Evolutionary conservation across 2,888 invertebrate genomes (phyloP), one percentile per base, ranked within the genome.

Genomic region (Andrena dorsata): DNA sequence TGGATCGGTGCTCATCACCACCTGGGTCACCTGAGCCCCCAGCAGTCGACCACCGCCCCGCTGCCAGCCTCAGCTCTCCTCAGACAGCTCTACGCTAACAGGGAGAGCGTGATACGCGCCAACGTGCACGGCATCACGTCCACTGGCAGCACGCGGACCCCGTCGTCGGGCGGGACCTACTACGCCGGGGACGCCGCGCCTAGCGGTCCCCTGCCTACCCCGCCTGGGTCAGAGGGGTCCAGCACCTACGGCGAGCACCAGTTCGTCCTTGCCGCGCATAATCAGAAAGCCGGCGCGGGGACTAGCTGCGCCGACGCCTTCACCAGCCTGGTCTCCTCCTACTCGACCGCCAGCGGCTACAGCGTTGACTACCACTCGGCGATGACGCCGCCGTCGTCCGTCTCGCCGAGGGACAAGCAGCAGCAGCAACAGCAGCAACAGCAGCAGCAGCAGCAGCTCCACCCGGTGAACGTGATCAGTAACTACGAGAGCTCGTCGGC

Each of bases 361-460:
- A 96, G 96, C 56, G 97, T 97, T 85, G 98, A 98, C 91, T 98
- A 98, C 91, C 98, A 98, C 93, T 97, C 98, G 56, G 98, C 98
- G 65, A 98, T 99, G 98, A 98, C 98, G 4, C 98, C 98, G 71
- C 99, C 99, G 70, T 98, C 98, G n/a, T 98, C 98, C 3, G 98
- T 98, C 1, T 98, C 98, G 5, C 98, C 99, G 0, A 95, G 98
- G 82, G 98, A 98, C 92, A 98, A 96, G 89, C 96, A 95, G 93
- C 96, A 95, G 93, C 41, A 41, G 41, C 41, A 41, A 41, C 41
- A 41, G 41, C 41, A 41, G 1, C 41, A 41, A 13, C 41, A 41
- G 16, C 41, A 41, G 78, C 95, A 95, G 92, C 97, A 96, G 16
- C 90, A 90, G 32, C 90, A 90, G 86, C 76, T 90, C 1, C 92